Evolutionary conservation across 2,113 vertebrate species (phyloP).

Genomic region (Anser cygnoides): DNA sequence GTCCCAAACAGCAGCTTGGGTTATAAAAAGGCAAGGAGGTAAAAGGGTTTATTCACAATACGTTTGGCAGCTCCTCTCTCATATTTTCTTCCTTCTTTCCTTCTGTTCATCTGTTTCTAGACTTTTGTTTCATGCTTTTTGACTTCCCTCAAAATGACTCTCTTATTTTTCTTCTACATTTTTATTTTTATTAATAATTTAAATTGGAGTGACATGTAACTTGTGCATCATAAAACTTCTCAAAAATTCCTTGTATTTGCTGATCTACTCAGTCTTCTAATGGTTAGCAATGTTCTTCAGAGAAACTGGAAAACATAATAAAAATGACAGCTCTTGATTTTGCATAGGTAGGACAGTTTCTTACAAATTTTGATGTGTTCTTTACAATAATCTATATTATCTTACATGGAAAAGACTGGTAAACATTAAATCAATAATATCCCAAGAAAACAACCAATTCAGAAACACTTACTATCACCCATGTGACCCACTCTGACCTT

Average conservation of each 20-base stretch:
- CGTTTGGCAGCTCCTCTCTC: not conserved
- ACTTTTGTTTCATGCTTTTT: not conserved
- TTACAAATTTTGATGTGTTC: not conserved
- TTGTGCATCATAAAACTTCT: not conserved
- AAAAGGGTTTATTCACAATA: not conserved
- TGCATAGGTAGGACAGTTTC: not conserved
- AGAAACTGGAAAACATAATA: not conserved
- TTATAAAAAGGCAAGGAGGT: not conserved
- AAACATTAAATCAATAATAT: not conserved
- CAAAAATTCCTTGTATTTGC: not conserved
- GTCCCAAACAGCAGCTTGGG: not conserved
- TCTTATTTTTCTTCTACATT: not conserved
- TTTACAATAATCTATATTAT: not conserved
- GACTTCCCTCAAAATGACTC: not conserved
- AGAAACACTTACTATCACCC: not conserved
- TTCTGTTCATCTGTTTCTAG: not conserved
- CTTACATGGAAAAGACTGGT: not conserved
- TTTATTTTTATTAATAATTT: not conserved
- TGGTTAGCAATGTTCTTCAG: not conserved
- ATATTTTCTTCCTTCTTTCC: not conserved
- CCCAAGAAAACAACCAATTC: not conserved
- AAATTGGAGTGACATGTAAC: not conserved
- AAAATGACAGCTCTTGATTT: not conserved
- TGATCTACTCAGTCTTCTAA: not conserved
- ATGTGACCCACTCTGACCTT: slow-evolving; percentile 1